Evolutionary conservation across 2,797 vertebrate species (phyloP), one percentile per base, ranked within the genome.

Genomic region (Gobio occitaniae): DNA sequence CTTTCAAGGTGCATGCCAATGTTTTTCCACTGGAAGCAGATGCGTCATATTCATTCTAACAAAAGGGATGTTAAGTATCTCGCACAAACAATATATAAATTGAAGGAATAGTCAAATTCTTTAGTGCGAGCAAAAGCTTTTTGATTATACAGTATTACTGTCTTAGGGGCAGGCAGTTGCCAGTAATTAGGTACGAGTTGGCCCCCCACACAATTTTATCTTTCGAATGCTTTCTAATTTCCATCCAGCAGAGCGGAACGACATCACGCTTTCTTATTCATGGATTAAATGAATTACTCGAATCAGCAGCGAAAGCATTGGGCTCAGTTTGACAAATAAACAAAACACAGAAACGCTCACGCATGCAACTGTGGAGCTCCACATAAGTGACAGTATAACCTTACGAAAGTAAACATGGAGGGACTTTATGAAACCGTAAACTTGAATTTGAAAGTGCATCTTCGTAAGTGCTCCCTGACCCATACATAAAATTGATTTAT

Each of bases 201-300:
- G 25, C 71, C 82, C 75, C 81, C 80, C 82, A 70, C 81, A 83
- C 87, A 82, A 82, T 85, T 88, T 85, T 85, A 86, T 78, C 79
- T 81, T 86, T 75, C 68, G 82, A 83, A 88, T 36, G 78, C 70
- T 85, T 89, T 90, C 88, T 90, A 87, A 92, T 90, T 92, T 88
- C 87, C 70, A 85, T 68, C 72, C 85, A 90, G 79, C 85, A 87
- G 90, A 83, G 83, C 69, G 78, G 88, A 91, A 90, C 90, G 63
- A 78, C 85, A 82, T 79, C 84, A 65, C 61, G 19, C 86, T 87
- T 89, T 89, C 87, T 90, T 84, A 86, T 86, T 88, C 84, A 78
- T 80, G 84, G 87, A 81, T 90, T 86, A 90, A 91, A 91, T 88
- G 32, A 90, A 90, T 90, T 84, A 89, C 78, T 90, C 21, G 65